These are phyloP conservation scores for Brachypterus glaber DNA, from an alignment of 2,888 invertebrate species.

Conservation along the genomic window DNA sequence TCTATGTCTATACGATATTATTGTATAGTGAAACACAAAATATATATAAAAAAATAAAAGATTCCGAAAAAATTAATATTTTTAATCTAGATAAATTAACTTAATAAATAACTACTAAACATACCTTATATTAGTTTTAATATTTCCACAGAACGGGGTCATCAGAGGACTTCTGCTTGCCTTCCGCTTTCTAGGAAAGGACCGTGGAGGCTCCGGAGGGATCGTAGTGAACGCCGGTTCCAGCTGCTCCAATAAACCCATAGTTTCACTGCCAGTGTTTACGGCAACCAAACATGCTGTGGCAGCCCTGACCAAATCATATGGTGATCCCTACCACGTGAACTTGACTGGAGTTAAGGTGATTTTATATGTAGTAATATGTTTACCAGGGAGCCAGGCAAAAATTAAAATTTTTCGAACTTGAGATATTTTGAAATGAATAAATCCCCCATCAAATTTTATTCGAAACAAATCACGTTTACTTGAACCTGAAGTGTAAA, in stretches of 20 bases:
- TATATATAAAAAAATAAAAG: background rate
- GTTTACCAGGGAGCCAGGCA: too few relatives aligned
- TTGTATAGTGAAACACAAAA: too few relatives aligned
- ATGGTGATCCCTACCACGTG: constrained; percentile 66
- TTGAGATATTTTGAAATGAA: too few relatives aligned
- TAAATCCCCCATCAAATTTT: too few relatives aligned
- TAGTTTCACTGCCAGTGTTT: constrained; percentile 66
- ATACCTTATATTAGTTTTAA: too few relatives aligned
- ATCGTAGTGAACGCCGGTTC: constrained; percentile 68
- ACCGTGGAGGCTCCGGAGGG: constrained; percentile 68
- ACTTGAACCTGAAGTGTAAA: too few relatives aligned
- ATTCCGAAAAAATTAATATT: background rate
- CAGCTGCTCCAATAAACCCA: constrained; percentile 57
- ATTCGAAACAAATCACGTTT: too few relatives aligned
- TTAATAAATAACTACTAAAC: constrained; percentile 2
- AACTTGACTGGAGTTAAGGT: constrained; percentile 59
- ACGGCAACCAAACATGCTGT: constrained; percentile 70
- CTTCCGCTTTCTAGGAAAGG: constrained; percentile 64
- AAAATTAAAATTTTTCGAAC: too few relatives aligned
- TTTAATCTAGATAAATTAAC: constrained; percentile 4
- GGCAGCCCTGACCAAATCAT: constrained; percentile 61
- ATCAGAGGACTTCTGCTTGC: constrained; percentile 66
- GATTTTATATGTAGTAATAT: too few relatives aligned
- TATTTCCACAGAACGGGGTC: constrained; percentile 65
- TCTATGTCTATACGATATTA: too few relatives aligned